Evolutionary conservation across 2,113 vertebrate species (phyloP).

Genomic region (Nestor notabilis): DNA sequence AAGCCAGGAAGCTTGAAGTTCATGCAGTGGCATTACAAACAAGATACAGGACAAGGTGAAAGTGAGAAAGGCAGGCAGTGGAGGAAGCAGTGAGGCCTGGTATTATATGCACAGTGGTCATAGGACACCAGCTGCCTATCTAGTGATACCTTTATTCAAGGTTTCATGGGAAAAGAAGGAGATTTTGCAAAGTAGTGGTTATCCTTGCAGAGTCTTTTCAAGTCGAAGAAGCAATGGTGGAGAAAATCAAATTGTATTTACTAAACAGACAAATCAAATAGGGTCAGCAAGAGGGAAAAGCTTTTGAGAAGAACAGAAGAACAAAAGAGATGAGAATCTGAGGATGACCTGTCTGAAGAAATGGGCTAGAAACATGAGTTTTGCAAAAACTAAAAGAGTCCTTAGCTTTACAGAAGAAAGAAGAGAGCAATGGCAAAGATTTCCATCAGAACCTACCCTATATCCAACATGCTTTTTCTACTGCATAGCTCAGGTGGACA

Average conservation of each 20-base stretch:
- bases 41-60: not conserved
- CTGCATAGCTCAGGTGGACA: not conserved
- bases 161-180: not conserved
- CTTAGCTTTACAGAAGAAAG: not conserved
- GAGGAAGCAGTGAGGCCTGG: not conserved
- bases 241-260: not conserved
- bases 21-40: not conserved
- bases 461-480: not conserved
- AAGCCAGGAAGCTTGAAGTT: not conserved
- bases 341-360: not conserved
- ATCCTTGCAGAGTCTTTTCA: not conserved
- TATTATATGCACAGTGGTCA: not conserved
- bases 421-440: not conserved
- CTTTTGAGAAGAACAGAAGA: not conserved
- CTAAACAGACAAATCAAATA: not conserved
- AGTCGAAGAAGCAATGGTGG: not conserved
- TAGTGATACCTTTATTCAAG: not conserved
- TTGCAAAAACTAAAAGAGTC: not conserved
- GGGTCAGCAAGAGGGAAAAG: not conserved
- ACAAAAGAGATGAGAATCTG: not conserved
- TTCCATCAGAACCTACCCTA: not conserved
- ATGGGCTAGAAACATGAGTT: not conserved
- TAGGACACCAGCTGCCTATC: not conserved
- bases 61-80: not conserved
- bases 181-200: not conserved